A percentile compares a stretch with the other conserved stretches of the same genome.
Evolutionary conservation across 2,888 invertebrate species (phyloP).

Genomic region (Sesamia inferens): DNA sequence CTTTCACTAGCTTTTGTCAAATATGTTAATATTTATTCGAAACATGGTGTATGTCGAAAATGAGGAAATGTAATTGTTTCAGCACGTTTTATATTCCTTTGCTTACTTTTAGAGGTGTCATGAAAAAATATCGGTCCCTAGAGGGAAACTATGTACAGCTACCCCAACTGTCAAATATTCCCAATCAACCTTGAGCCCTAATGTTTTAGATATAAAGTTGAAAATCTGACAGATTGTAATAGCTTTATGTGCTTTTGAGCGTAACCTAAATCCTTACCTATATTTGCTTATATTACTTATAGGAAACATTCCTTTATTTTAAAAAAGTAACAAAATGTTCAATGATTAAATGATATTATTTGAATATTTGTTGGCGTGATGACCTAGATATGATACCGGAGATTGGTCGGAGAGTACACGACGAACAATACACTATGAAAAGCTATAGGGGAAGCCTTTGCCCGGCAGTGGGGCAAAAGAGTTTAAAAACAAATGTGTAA

Average conservation of each 20-base stretch:
- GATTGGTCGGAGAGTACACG: neutral
- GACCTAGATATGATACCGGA: neutral
- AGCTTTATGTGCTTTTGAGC: no score
- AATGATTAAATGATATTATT: neutral
- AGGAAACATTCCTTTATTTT: no score
- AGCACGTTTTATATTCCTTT: neutral
- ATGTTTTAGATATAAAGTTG: no score
- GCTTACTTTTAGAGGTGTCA: neutral
- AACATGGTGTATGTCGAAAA: slow-evolving; percentile 46
- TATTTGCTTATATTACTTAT: no score
- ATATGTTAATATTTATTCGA: slow-evolving; percentile 39
- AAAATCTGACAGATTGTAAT: no score
- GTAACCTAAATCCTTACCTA: no score
- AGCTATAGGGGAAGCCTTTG: neutral
- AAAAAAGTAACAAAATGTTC: no score
- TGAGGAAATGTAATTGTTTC: neutral
- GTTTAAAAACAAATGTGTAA: neutral
- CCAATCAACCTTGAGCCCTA: no score
- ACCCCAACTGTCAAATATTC: no score
- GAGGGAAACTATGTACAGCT: no score
- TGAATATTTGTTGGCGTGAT: neutral
- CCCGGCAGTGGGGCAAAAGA: neutral
- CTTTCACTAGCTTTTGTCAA: slow-evolving; percentile 54
- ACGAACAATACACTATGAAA: neutral
- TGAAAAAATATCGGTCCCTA: no score